Evolutionary conservation across 2,888 invertebrate species (phyloP), one percentile per base, ranked within the genome.

Genomic region (Pasiphila rectangulata): DNA sequence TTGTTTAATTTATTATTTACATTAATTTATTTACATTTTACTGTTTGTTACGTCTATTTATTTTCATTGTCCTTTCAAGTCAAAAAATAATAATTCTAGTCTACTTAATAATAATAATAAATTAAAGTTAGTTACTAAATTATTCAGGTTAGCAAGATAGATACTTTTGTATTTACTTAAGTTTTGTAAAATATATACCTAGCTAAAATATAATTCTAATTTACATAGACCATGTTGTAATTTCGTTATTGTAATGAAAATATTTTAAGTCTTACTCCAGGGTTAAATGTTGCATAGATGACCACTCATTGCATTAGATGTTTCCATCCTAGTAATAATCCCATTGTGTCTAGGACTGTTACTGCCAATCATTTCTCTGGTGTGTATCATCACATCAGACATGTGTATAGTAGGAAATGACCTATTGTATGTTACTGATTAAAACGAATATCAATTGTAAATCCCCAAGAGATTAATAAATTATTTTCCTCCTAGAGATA

Each of bases 21-120:
- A 23, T 17, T 30, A 16, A 41, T 38, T 40, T 49, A 37, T 29
- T 43, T 43, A 17, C 10, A 27, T 16, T 39, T 39, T 60, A 64
- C 55, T 49, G 57, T 72, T 72, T 69, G 71, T 78, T 76, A 42
- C 43, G 46, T 53, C 46, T 55, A 59, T 59, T 59, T 64, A 67
- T 69, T 69, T 68, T 66, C 27, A 42, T 61, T 75, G 73, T 76
- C 75, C 63, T 55, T 54, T 55, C 59, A 50, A 71, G 71, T 71
- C 71, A 64, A 51, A 49, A 56, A 43, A 30, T 53, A 58, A 67
- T 51, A 61, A 64, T 57, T 72, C 75, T 76, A 75, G 76, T 76
- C 69, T 48, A 16, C n/a, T n/a, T n/a, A n/a, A n/a, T 35, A 42
- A 64, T 48, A 34, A 41, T 25, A 13, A 47, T 45, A 24, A 42